phyloP scores from a whole-genome alignment of 2,888 invertebrate genomes.

The Lutraria lutraria region DNA sequence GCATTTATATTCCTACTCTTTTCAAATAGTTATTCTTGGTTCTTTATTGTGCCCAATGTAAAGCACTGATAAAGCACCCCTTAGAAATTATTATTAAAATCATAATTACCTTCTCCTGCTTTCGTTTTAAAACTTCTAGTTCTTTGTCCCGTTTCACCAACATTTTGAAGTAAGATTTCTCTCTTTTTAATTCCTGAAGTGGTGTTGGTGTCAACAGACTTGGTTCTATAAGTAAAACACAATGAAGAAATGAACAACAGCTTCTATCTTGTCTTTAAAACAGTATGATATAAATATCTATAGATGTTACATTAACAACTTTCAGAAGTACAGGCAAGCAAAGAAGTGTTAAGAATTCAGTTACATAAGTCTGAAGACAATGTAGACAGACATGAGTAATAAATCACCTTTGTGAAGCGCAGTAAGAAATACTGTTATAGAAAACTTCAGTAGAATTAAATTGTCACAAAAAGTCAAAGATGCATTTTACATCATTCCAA shows the following conservation, averaged over 20 bases:
- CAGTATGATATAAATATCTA: not conserved
- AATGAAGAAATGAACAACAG: not conserved
- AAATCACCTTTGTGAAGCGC: not conserved
- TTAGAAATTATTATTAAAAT: not conserved
- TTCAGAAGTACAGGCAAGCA: too few species aligned
- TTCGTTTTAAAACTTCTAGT: conserved; percentile 91
- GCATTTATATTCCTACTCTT: too few species aligned
- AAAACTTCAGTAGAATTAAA: not conserved
- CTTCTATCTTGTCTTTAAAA: not conserved
- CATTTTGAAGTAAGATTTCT: conserved; percentile 94
- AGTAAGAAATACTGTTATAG: not conserved
- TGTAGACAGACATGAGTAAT: too few species aligned
- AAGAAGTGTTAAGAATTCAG: not conserved
- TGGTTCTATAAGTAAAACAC: conserved; percentile 76
- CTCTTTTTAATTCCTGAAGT: conserved; percentile 92
- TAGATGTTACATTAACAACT: not conserved
- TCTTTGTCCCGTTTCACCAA: conserved; percentile 95
- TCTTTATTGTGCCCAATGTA: too few species aligned
- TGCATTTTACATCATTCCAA: too few species aligned
- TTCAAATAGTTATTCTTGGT: too few species aligned
- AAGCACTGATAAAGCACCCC: too few species aligned
- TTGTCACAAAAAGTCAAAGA: too few species aligned
- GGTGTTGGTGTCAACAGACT: conserved; percentile 89
- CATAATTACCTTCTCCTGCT: conserved; percentile 86
- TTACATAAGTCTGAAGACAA: too few species aligned